phyloP scores from a whole-genome alignment of 2,888 invertebrate genomes.

The Abscondita cerata region DNA sequence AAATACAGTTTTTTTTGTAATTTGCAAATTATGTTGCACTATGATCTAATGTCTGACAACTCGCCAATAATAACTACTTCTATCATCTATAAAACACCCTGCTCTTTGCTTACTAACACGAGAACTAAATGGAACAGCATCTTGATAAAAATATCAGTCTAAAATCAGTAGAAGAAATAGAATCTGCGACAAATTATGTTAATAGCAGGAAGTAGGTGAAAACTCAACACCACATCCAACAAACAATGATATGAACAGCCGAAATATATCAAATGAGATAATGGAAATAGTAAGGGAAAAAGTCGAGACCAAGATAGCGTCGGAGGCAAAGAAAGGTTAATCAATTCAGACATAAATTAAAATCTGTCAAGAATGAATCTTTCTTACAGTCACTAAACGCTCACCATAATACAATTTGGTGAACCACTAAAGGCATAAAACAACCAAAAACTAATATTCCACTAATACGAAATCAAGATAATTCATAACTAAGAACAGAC shows the following conservation, averaged over 20 bases:
- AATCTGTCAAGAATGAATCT: too few species aligned
- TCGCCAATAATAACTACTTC: too few species aligned
- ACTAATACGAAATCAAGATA: neutral
- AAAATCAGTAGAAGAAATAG: conserved; percentile 4
- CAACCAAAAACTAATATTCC: neutral
- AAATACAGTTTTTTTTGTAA: too few species aligned
- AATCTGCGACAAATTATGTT: conserved; percentile 4
- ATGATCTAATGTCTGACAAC: too few species aligned
- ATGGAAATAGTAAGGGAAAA: conserved; percentile 13
- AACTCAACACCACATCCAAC: conserved; percentile 1
- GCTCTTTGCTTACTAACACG: neutral
- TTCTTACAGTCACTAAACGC: neutral
- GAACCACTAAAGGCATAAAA: neutral
- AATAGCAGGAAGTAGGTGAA: too few species aligned
- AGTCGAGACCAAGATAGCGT: too few species aligned
- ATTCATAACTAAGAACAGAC: neutral
- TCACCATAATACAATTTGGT: neutral
- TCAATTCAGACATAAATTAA: too few species aligned
- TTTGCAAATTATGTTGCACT: too few species aligned
- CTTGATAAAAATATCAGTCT: conserved; percentile 3
- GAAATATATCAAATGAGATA: conserved; percentile 1
- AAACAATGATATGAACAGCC: conserved; percentile 4
- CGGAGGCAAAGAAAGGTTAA: too few species aligned
- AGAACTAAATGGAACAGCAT: conserved; percentile 1
- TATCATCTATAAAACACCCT: too few species aligned